phyloP scores from a whole-genome alignment of 2,888 invertebrate genomes.

The Agonopterix arenella region DNA sequence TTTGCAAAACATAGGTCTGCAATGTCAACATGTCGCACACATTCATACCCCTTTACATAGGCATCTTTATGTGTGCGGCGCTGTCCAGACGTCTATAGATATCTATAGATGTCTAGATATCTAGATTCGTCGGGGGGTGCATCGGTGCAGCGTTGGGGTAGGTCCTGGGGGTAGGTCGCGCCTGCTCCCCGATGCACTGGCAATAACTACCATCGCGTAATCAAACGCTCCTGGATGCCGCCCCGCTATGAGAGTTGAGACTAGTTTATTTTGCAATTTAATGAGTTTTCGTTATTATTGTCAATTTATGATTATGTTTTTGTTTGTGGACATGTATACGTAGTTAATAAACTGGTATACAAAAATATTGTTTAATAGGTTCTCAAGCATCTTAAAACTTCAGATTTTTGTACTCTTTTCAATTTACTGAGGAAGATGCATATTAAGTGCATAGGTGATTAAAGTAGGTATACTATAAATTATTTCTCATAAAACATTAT shows the following conservation, averaged over 20 bases:
- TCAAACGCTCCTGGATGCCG: slow-evolving; percentile 34
- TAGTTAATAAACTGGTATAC: no score
- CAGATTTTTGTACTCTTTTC: no score
- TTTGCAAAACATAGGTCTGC: slow-evolving; percentile 18
- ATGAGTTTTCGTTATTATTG: slow-evolving; percentile 23
- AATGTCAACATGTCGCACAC: slow-evolving; percentile 15
- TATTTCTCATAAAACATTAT: no score
- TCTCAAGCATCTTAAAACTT: no score
- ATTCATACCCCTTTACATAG: background rate
- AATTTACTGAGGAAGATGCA: no score
- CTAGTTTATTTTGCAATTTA: slow-evolving; percentile 33
- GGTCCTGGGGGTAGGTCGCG: slow-evolving; percentile 57
- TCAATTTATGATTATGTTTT: background rate
- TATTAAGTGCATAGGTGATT: no score
- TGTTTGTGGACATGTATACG: background rate
- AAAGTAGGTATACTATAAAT: no score
- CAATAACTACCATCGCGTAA: slow-evolving; percentile 43
- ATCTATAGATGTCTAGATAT: slow-evolving; percentile 48
- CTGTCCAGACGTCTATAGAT: slow-evolving; percentile 36
- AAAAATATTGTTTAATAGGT: no score
- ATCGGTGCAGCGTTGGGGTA: slow-evolving; percentile 66
- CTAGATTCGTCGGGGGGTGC: slow-evolving; percentile 45
- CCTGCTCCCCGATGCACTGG: slow-evolving; percentile 15
- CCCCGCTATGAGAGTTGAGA: slow-evolving; percentile 20
- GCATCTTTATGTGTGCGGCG: slow-evolving; percentile 14